Base-by-base conservation (phyloP, 2,797 vertebrate species). In the Mus spretus region DNA sequence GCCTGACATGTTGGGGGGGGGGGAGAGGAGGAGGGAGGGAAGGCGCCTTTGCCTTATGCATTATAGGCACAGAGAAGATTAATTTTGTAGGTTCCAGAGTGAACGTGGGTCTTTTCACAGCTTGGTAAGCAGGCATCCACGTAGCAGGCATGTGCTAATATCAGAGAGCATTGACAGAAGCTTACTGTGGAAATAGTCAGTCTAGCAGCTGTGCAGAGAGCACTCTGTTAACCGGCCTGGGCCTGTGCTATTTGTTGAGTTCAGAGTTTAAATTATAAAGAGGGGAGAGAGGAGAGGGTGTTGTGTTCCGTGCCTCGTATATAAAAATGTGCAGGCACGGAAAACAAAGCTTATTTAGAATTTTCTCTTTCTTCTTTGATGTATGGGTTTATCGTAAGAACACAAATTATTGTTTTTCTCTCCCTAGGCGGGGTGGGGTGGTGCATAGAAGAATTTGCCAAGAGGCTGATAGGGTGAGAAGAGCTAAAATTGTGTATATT, bases 111-210 rank as follows among this genome's bases (percentile, higher is more conserved):
- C 93, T 97, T 94, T 97, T 95, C 95, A 94, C 95, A 97, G 96
- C 95, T 96, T 97, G 93, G 87, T 88, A 94, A 97, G 94, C 91
- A 91, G 87, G 81, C 91, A 78, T 97, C 85, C 92, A 93, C 90
- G 37, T 81, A 92, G 95, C 93, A 92, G 95, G 92, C 93, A 75
- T 95, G 96, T 96, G 97, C 95, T 95, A 88, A 79, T 96, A 97
- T 92, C 96, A 97, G 95, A 85, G 34, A 95, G 95, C 72, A 2
- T 95, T 88, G 94, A 95, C 94, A 84, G 26, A 77, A 96, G 89
- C 96, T 94, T 88, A 57, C 95, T 98, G 94, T 96, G 97, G 97
- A 96, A 96, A 97, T 94, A 96, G 95, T 95, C 94, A 40, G 90
- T 93, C 84, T 74, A 44, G 90, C 93, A 96, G 93, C 96, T 96